These are phyloP conservation scores for Hemaris fuciformis DNA, from an alignment of 2,888 invertebrate genomes.

Conservation along the genomic window DNA sequence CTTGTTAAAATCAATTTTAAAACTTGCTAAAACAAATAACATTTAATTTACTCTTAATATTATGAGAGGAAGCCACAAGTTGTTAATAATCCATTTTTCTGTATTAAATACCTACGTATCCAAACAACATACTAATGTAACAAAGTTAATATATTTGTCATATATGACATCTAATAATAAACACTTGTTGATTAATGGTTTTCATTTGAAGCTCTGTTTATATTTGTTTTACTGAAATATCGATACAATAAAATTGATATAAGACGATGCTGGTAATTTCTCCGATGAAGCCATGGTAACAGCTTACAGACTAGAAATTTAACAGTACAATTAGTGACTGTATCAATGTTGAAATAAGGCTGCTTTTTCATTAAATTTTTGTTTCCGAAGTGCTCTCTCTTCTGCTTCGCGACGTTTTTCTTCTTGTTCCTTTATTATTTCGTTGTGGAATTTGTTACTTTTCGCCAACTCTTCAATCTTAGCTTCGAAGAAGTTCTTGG, in stretches of 20 bases:
- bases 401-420: constrained; percentile 92
- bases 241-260: not conserved
- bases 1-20: constrained; percentile 19
- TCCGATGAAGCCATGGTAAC: constrained; percentile 67
- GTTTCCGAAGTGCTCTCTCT: constrained; percentile 89
- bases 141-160: not conserved
- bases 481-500: constrained; percentile 97
- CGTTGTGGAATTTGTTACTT: constrained; percentile 94
- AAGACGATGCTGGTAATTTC: not conserved
- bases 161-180: not conserved
- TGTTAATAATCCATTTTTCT: not conserved
- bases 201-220: not conserved
- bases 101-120: not conserved
- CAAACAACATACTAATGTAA: not conserved
- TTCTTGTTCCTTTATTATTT: constrained; percentile 95
- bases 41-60: not conserved
- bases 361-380: constrained; percentile 94
- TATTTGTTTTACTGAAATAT: not conserved
- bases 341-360: constrained; percentile 85
- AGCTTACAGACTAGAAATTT: constrained; percentile 73
- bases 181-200: not conserved
- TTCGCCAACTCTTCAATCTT: constrained; percentile 94
- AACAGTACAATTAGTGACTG: constrained; percentile 37
- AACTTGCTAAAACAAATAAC: constrained; percentile 20
- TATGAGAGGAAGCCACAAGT: too few relatives aligned